Evolutionary conservation across 2,888 invertebrate species (phyloP), one percentile per base, ranked within the genome.

Genomic region (Watsonalla cultraria): DNA sequence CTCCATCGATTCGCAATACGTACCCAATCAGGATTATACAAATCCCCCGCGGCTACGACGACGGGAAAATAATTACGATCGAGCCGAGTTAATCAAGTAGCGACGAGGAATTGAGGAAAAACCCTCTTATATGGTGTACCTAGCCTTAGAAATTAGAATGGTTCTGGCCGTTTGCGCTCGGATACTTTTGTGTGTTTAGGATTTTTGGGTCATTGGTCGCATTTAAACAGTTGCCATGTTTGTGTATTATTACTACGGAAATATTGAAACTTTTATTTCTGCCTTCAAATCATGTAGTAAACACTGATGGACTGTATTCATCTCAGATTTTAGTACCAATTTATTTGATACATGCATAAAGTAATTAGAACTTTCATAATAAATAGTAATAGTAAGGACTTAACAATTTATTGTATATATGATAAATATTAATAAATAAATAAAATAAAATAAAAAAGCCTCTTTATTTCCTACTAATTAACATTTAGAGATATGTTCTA

Each of bases 11-110:
- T 85, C 80, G 82, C 84, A 86, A 89, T 86, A 87, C 86, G 84
- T 81, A 80, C 82, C 89, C 89, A 90, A 90, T 90, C 88, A 87
- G 90, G 89, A 89, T 90, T 89, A 89, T 83, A 86, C 86, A 86
- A 86, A 86, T 86, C 88, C 88, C 84, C 72, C 66, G 81, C 78
- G 84, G 82, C 77, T 70, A 67, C 68, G 66, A 66, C 69, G 70
- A 71, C 72, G 76, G 76, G 78, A 81, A 86, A 88, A 88, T 88
- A 88, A 90, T 90, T 89, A 88, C 84, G 78, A 78, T 71, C 68
- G 74, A 76, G 66, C 74, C 59, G 78, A 80, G 81, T 80, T 88
- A 89, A 88, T 88, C 86, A 86, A 88, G 82, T 86, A 73, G 80
- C 69, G 68, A 55, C 62, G 69, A 71, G 76, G 77, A 78, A 81